Conservation (phyloP, 2,113 vertebrate species). For the Apteryx owenii region DNA sequence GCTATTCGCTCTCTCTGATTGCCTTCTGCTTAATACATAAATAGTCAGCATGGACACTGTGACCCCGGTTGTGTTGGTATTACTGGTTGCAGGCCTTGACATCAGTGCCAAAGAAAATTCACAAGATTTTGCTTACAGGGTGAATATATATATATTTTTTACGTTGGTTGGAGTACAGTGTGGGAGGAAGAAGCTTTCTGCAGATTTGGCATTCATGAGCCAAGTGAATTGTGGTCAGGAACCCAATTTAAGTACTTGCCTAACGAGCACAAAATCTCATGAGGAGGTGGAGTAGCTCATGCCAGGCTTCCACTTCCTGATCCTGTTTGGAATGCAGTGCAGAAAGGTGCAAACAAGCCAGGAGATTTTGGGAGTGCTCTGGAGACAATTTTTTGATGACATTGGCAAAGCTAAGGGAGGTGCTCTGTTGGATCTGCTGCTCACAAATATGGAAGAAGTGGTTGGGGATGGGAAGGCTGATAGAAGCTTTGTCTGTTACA, state of each 20-base stretch:
- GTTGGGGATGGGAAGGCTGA: neutral
- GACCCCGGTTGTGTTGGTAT: neutral
- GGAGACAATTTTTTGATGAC: neutral
- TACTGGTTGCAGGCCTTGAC: neutral
- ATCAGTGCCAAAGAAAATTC: neutral
- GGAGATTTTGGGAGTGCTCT: neutral
- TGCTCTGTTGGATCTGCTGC: neutral
- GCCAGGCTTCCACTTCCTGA: neutral
- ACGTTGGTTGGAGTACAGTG: neutral
- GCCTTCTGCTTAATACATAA: neutral
- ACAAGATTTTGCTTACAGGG: neutral
- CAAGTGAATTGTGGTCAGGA: neutral
- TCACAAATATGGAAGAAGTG: neutral
- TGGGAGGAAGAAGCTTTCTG: neutral
- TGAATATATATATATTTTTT: neutral
- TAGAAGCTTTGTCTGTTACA: neutral
- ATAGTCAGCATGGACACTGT: neutral
- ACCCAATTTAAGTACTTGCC: neutral
- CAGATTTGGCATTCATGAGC: neutral
- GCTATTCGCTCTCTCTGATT: rapidly evolving
- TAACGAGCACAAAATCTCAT: neutral
- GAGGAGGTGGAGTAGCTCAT: neutral
- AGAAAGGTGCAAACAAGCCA: neutral
- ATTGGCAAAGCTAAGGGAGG: neutral
- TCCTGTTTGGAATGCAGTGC: neutral